Evolutionary conservation across 2,888 invertebrate genomes (phyloP).

Genomic region (Oscheius myriophilus): DNA sequence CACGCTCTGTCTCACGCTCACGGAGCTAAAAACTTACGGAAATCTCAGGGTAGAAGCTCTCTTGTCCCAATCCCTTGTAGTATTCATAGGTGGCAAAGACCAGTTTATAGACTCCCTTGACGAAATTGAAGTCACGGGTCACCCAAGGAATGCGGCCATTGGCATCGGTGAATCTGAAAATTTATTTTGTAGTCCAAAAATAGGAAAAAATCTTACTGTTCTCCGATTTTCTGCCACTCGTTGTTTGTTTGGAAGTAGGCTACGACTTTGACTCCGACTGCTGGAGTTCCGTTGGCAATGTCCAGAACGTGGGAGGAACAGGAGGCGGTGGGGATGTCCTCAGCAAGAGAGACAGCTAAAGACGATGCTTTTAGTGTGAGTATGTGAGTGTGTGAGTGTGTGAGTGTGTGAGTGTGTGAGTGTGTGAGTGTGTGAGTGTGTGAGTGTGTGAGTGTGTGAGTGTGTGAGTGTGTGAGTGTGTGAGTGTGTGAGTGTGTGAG

Average conservation of each 20-base stretch:
- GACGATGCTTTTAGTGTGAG: too few species aligned
- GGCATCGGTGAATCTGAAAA: constrained; percentile 51
- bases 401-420: too few species aligned
- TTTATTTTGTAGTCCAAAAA: neutral
- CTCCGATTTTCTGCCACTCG: constrained; percentile 42
- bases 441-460: too few species aligned
- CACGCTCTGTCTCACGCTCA: too few species aligned
- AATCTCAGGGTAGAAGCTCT: constrained; percentile 59
- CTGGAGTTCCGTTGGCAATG: constrained; percentile 57
- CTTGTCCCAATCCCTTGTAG: constrained; percentile 39
- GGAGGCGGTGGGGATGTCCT: constrained; percentile 39
- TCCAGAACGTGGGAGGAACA: constrained; percentile 62
- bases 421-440: too few species aligned
- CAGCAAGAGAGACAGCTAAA: neutral
- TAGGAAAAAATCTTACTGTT: constrained; percentile 19
- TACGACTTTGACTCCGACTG: constrained; percentile 48
- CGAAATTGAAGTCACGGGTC: constrained; percentile 48
- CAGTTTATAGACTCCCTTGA: constrained; percentile 52
- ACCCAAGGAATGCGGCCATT: constrained; percentile 59
- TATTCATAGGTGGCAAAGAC: constrained; percentile 52
- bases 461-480: too few species aligned
- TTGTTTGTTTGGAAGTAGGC: constrained; percentile 44
- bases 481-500: too few species aligned
- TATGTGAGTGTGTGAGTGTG: too few species aligned
- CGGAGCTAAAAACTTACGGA: constrained; percentile 47